A percentile compares a stretch with the other conserved stretches of the same genome.
phyloP scores from a whole-genome alignment of 2,888 invertebrate species.

The Xylota sylvarum region DNA sequence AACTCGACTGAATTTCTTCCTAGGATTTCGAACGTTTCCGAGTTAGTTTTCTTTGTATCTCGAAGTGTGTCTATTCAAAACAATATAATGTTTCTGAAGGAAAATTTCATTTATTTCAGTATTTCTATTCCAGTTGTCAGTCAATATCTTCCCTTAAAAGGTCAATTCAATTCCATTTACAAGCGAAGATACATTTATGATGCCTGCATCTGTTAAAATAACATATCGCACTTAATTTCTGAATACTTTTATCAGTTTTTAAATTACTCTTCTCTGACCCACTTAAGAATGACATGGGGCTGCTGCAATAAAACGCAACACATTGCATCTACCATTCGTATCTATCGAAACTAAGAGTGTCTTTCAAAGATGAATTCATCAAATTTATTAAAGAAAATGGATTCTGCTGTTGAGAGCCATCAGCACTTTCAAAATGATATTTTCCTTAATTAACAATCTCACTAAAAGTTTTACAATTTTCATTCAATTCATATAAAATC shows the following conservation, averaged over 20 bases:
- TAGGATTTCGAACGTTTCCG: too few species aligned
- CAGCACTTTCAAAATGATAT: conserved; percentile 56
- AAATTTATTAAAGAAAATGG: conserved; percentile 20
- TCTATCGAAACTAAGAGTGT: conserved; percentile 27
- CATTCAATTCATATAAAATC: conserved; percentile 4
- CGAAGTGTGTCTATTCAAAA: too few species aligned
- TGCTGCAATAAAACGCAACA: conserved; percentile 24
- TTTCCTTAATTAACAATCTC: conserved; percentile 40
- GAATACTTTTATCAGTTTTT: neutral
- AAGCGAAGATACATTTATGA: conserved; percentile 1
- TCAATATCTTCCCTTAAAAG: neutral
- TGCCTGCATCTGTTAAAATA: neutral
- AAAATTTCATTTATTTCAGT: too few species aligned
- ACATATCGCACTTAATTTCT: neutral
- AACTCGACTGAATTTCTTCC: too few species aligned
- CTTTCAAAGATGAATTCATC: conserved; percentile 38
- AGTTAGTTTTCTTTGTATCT: too few species aligned
- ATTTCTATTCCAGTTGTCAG: too few species aligned
- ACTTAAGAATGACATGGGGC: conserved; percentile 24
- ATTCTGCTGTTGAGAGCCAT: conserved; percentile 13
- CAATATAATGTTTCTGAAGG: too few species aligned
- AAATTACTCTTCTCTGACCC: conserved; percentile 39
- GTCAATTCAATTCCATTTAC: neutral
- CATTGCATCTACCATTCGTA: conserved; percentile 44
- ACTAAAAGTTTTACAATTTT: conserved; percentile 57